Percentiles rank a stretch among this genome's conserved stretches.
Evolutionary conservation across 2,797 vertebrate genomes (phyloP).

Genomic region (Paratrypauchen microcephalus): DNA sequence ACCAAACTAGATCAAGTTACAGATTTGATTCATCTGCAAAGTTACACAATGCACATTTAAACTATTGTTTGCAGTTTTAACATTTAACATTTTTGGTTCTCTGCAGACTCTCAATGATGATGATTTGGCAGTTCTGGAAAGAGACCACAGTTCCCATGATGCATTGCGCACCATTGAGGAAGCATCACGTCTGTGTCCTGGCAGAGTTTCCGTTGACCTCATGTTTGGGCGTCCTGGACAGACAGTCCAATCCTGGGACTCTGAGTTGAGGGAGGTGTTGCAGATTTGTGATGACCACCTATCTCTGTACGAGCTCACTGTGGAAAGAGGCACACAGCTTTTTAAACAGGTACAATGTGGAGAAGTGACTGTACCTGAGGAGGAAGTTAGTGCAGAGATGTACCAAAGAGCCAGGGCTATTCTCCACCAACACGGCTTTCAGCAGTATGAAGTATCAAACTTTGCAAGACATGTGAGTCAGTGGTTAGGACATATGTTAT

Average conservation of each 20-base stretch:
- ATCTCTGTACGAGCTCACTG: slow-evolving; percentile 90
- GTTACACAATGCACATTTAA: neutral
- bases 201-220: slow-evolving; percentile 86
- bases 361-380: slow-evolving; percentile 61
- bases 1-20: too few relatives aligned
- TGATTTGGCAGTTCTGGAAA: slow-evolving; percentile 82
- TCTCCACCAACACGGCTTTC: slow-evolving; percentile 77
- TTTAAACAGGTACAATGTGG: slow-evolving; percentile 79
- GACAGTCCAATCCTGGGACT: slow-evolving; percentile 76
- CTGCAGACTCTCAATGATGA: slow-evolving; percentile 81
- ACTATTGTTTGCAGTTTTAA: neutral
- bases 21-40: too few relatives aligned
- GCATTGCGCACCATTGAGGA: slow-evolving; percentile 77
- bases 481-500: too few relatives aligned
- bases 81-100: neutral
- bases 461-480: slow-evolving; percentile 86
- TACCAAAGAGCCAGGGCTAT: slow-evolving; percentile 75
- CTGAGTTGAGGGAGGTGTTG: slow-evolving; percentile 76
- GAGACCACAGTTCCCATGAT: slow-evolving; percentile 83
- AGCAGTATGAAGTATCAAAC: slow-evolving; percentile 95
- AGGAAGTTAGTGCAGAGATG: slow-evolving; percentile 84
- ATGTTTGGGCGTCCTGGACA: slow-evolving; percentile 89
- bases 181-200: slow-evolving; percentile 80
- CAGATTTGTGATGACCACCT: slow-evolving; percentile 79
- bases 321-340: slow-evolving; percentile 88